These are phyloP conservation scores for Megaustenia siamemsis DNA, from an alignment of 2,888 invertebrate genomes.

Conservation along the genomic window DNA sequence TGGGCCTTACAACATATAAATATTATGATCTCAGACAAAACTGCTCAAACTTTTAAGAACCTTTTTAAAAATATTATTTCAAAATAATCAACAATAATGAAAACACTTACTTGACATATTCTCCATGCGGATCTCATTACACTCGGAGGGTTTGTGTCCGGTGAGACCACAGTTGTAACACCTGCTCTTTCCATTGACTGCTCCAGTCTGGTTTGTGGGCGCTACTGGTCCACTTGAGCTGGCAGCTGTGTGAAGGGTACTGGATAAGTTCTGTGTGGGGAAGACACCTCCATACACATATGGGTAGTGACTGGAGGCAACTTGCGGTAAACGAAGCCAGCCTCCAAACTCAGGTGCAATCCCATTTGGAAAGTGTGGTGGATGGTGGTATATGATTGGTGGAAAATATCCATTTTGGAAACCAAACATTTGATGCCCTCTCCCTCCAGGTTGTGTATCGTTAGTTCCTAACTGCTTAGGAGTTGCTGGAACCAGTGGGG, in stretches of 20 bases:
- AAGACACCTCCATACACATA: conserved; percentile 55
- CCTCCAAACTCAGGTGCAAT: conserved; percentile 59
- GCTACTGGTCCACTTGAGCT: conserved; percentile 33
- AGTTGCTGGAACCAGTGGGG: conserved; percentile 28
- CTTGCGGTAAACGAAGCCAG: conserved; percentile 58
- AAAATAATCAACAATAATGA: no score
- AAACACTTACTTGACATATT: conserved; percentile 86
- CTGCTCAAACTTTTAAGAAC: no score
- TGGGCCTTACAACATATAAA: no score
- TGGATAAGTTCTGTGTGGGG: conserved; percentile 53
- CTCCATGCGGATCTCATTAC: conserved; percentile 94
- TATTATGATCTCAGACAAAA: no score
- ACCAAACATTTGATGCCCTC: background rate
- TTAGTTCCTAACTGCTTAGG: conserved; percentile 12
- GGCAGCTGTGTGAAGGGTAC: background rate
- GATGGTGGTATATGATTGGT: conserved; percentile 37
- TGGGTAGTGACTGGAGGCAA: conserved; percentile 51
- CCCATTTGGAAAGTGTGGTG: conserved; percentile 61
- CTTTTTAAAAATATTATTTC: no score
- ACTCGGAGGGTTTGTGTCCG: conserved; percentile 91
- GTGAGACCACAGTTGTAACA: conserved; percentile 96
- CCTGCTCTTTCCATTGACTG: conserved; percentile 75
- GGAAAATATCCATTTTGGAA: conserved; percentile 16
- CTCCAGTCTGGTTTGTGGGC: conserved; percentile 24
- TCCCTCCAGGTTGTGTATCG: conserved; percentile 16